Conservation (phyloP, 2,888 invertebrate species). For the Caradrina kadenii region DNA sequence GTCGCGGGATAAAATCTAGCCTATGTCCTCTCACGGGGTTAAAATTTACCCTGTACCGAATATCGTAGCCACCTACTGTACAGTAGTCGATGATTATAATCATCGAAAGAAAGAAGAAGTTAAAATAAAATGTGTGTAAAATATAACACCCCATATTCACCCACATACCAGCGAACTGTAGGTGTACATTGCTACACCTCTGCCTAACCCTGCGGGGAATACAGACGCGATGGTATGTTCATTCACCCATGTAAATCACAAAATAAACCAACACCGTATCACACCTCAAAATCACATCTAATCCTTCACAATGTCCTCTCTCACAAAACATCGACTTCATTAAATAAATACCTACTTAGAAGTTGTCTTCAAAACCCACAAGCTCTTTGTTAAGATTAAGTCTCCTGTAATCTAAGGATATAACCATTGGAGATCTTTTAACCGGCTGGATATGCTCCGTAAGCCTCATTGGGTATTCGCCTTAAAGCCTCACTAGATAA, state of each 20-base stretch:
- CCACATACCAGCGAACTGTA: too few relatives aligned
- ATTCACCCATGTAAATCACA: neutral
- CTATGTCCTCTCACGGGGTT: too few relatives aligned
- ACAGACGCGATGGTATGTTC: too few relatives aligned
- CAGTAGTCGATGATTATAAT: too few relatives aligned
- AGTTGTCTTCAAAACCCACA: conserved; percentile 45
- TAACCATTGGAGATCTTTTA: conserved; percentile 49
- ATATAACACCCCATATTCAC: neutral
- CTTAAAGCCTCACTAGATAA: conserved; percentile 42
- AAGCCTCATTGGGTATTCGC: conserved; percentile 55
- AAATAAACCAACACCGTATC: neutral
- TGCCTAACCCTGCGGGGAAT: too few relatives aligned
- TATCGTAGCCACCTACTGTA: too few relatives aligned
- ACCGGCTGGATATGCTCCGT: conserved; percentile 28
- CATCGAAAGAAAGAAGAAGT: too few relatives aligned
- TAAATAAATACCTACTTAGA: conserved; percentile 41
- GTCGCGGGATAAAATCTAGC: too few relatives aligned
- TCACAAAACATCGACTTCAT: conserved; percentile 29
- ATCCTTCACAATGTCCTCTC: conserved; percentile 26
- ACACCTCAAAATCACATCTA: conserved; percentile 5
- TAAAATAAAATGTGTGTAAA: neutral
- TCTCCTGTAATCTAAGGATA: conserved; percentile 51
- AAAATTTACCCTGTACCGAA: too few relatives aligned
- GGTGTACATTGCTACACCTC: too few relatives aligned
- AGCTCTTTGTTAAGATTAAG: conserved; percentile 53